Base-by-base conservation (phyloP, 2,888 invertebrate genomes). In the Apotomis capreana region DNA sequence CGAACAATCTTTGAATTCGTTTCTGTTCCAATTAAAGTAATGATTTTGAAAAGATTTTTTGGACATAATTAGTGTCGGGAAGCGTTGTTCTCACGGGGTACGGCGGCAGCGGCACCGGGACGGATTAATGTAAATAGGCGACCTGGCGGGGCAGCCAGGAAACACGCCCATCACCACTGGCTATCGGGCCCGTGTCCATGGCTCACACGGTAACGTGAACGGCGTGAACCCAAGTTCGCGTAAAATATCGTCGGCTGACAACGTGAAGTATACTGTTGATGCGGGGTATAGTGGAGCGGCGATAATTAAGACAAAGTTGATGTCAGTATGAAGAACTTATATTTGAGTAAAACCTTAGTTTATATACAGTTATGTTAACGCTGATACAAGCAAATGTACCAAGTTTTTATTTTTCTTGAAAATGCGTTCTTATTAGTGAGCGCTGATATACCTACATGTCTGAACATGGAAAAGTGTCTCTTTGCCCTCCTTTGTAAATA, bases 91-190 rank as follows among this genome's bases (percentile, higher is more conserved):
- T 76, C 84, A 83, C 81, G 82, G 76, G 74, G 67, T 68, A 76
- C 26, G 2, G 26, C 2, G 26, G 69, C 61, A 58, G 58, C 62
- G 77, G 73, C 77, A 76, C 74, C 84, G 83, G 77, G 81, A 82
- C 86, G 84, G 86, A 89, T 88, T 88, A 88, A 85, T 86, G 90
- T 90, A 91, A 91, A 92, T 87, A 91, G 87, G 85, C 83, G 82
- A 77, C 81, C 76, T 78, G 81, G 75, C 81, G 80, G 74, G 75
- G 76, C 77, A 79, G 79, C 76, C 88, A 87, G 92, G 91, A 92
- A 90, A 84, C 86, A 89, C 83, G 90, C 84, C 83, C 83, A 81
- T 82, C 82, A 77, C 80, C 85, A 81, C 82, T 79, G 81, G 78
- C 80, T 78, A 80, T 78, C 75, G 77, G 74, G 65, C 67, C 15